Evolutionary conservation across 2,113 vertebrate species (phyloP).

Genomic region (Sardina pilchardus): DNA sequence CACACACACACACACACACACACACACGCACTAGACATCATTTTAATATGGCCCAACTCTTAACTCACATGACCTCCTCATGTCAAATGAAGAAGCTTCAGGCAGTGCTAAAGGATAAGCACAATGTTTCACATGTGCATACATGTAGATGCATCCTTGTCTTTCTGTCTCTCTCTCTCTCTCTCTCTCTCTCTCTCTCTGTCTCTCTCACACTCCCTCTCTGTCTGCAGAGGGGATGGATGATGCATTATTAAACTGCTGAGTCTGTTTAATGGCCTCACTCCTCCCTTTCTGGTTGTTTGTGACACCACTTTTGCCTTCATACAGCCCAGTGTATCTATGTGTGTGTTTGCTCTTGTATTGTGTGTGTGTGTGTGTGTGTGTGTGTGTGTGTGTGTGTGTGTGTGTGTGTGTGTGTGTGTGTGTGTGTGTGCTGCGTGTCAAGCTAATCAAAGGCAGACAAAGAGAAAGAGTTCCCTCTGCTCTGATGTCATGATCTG

Average conservation of each 20-base stretch:
- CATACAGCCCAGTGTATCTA: background rate
- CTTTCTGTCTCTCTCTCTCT: background rate
- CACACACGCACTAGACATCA: background rate
- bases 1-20: background rate
- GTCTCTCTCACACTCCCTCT: slow-evolving; percentile 12
- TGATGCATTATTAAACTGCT: slow-evolving; percentile 47
- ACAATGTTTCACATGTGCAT: too few species aligned
- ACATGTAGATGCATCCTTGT: too few species aligned
- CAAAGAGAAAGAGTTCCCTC: too few species aligned
- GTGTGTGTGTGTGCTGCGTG: background rate
- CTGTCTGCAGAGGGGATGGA: slow-evolving; percentile 9
- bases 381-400: background rate
- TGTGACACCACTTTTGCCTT: slow-evolving; percentile 11
- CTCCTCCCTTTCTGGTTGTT: slow-evolving; percentile 3
- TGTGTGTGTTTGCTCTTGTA: background rate
- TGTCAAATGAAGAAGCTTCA: background rate
- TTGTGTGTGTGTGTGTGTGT: background rate
- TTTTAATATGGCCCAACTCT: background rate
- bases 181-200: background rate
- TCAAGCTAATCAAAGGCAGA: background rate
- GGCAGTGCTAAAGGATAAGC: too few species aligned
- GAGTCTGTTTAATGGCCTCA: slow-evolving; percentile 37
- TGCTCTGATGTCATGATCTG: too few species aligned
- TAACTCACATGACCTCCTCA: background rate
- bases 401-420: background rate